These are phyloP conservation scores for Achroia grisella DNA, from an alignment of 1,140 invertebrate species.

Conservation along the genomic window DNA sequence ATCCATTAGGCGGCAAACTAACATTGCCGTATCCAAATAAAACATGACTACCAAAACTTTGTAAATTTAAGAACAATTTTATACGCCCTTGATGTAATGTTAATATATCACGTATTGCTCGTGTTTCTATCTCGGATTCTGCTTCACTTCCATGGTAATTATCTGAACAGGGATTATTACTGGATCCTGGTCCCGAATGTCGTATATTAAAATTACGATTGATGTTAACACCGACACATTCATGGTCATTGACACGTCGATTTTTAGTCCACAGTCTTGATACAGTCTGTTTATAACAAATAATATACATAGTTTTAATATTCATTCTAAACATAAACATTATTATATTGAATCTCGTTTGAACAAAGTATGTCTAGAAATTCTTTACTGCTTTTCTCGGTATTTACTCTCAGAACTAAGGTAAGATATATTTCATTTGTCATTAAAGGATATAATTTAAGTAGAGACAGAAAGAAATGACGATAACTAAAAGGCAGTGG, in stretches of 20 bases:
- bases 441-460: no score
- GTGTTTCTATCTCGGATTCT: constrained; percentile 83
- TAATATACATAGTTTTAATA: no score
- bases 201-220: constrained; percentile 78
- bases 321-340: no score
- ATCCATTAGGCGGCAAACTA: constrained; percentile 65
- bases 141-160: constrained; percentile 78
- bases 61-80: constrained; percentile 75
- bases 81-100: constrained; percentile 36
- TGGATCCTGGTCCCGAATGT: constrained; percentile 65
- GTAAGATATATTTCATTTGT: no score
- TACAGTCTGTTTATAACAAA: constrained; percentile 4
- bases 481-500: no score
- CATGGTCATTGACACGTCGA: constrained; percentile 32
- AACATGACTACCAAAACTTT: constrained; percentile 78
- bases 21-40: constrained; percentile 78
- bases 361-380: no score
- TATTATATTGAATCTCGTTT: no score
- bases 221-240: constrained; percentile 75
- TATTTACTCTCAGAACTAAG: no score
- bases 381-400: no score
- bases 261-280: constrained; percentile 77
- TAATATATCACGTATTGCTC: constrained; percentile 55
- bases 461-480: no score
- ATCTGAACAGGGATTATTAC: constrained; percentile 76